Conservation (phyloP, 2,888 invertebrate genomes). For the Hylaea fasciaria region DNA sequence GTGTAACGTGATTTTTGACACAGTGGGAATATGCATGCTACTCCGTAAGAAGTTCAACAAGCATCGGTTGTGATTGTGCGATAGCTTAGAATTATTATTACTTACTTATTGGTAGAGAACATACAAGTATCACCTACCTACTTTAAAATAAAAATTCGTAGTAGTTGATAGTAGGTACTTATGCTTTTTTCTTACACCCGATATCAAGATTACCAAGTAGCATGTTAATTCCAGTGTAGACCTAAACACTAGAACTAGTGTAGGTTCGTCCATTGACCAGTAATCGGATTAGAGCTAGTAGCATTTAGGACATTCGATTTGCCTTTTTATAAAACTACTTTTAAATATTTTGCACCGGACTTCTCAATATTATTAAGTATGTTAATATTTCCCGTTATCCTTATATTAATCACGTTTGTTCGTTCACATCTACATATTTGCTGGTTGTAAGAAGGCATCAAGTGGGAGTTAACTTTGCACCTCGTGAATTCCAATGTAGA, state of each 20-base stretch:
- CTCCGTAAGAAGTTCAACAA: not conserved
- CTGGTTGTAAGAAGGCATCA: not conserved
- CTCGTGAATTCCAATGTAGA: slow-evolving; percentile 7
- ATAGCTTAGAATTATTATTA: too few species aligned
- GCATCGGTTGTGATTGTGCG: too few species aligned
- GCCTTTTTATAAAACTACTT: slow-evolving; percentile 11
- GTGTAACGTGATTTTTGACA: slow-evolving; percentile 6
- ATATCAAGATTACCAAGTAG: slow-evolving; percentile 3
- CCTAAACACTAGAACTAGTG: slow-evolving; percentile 29
- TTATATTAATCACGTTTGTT: not conserved
- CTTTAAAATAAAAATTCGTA: too few species aligned
- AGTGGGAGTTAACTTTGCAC: not conserved
- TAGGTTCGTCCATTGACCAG: slow-evolving; percentile 42
- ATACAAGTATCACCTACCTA: too few species aligned
- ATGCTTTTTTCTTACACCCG: too few species aligned
- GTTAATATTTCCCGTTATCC: slow-evolving; percentile 43
- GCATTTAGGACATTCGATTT: slow-evolving; percentile 25
- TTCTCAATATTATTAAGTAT: slow-evolving; percentile 34
- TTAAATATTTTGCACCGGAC: slow-evolving; percentile 19
- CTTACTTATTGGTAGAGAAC: too few species aligned
- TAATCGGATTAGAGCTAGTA: slow-evolving; percentile 33
- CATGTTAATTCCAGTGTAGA: slow-evolving; percentile 7
- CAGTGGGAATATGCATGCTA: slow-evolving; percentile 13
- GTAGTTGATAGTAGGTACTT: too few species aligned
- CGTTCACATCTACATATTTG: not conserved